These are phyloP conservation scores for Sardinella longiceps DNA, from an alignment of 2,797 vertebrate genomes.

Conservation along the genomic window DNA sequence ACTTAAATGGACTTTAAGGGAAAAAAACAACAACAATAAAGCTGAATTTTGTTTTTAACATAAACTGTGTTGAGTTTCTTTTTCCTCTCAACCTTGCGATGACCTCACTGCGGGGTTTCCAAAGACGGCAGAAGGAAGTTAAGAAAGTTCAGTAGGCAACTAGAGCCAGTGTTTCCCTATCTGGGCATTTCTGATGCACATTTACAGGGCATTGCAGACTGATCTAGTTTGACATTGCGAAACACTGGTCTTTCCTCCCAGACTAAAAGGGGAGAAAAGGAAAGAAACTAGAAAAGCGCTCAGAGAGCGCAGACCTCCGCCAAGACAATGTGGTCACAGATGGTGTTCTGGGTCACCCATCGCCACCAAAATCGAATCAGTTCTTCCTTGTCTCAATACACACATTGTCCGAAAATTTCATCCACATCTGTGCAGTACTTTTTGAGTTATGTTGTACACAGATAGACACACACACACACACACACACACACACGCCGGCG, in stretches of 20 bases:
- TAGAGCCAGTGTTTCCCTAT: not conserved
- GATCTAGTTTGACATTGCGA: not conserved
- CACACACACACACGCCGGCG: too few relatives aligned
- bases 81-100: not conserved
- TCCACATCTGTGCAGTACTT: too few relatives aligned
- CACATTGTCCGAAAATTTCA: too few relatives aligned
- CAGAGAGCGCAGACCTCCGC: too few relatives aligned
- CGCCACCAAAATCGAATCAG: too few relatives aligned
- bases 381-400: too few relatives aligned
- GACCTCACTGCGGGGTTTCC: not conserved
- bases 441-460: too few relatives aligned
- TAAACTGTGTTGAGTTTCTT: slow-evolving; percentile 32
- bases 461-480: too few relatives aligned
- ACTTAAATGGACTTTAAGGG: slow-evolving; percentile 66
- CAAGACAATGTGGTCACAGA: too few relatives aligned
- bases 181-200: not conserved
- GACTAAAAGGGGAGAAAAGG: not conserved
- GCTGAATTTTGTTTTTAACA: slow-evolving; percentile 78
- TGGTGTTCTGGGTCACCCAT: too few relatives aligned
- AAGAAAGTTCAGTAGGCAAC: not conserved
- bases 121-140: too few relatives aligned
- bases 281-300: too few relatives aligned
- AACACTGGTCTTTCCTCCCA: not conserved
- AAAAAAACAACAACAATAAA: slow-evolving; percentile 60
- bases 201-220: not conserved